Percentiles rank a stretch among this genome's conserved stretches.
Conservation (phyloP, 53 echinoderm and acorn worm species). For the Patiria pectinifera region DNA sequence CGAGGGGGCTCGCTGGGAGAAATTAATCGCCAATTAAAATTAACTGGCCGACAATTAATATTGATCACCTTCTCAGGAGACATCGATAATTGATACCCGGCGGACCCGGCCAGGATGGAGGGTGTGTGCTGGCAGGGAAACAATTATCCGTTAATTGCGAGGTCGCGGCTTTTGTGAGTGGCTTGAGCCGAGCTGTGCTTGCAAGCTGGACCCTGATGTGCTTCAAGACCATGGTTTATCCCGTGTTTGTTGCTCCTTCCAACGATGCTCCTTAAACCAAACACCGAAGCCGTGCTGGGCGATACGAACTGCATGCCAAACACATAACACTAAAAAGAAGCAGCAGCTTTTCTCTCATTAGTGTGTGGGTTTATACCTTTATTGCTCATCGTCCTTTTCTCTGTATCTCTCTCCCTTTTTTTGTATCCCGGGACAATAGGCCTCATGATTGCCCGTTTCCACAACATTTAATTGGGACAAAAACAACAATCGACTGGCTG, state of each 20-base stretch:
- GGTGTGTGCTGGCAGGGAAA: slow-evolving; percentile 43
- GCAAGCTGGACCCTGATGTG: not conserved
- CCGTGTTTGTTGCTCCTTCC: slow-evolving; percentile 35
- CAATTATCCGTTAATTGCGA: slow-evolving; percentile 60
- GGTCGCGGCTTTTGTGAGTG: slow-evolving; percentile 60
- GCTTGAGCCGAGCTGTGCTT: not conserved
- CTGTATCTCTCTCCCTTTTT: not conserved
- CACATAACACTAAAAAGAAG: not conserved
- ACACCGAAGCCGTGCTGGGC: not conserved
- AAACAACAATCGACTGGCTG: slow-evolving; percentile 63
- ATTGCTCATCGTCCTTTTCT: not conserved
- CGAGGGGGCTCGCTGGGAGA: slow-evolving; percentile 39
- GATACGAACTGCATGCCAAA: not conserved
- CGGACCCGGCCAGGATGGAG: slow-evolving; percentile 28
- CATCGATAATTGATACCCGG: slow-evolving; percentile 62
- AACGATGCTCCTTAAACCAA: not conserved
- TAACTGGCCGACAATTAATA: slow-evolving; percentile 66
- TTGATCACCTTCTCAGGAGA: slow-evolving; percentile 64
- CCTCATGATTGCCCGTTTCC: slow-evolving; percentile 66
- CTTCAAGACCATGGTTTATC: slow-evolving; percentile 1
- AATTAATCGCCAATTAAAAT: slow-evolving; percentile 70
- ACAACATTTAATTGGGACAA: slow-evolving; percentile 71
- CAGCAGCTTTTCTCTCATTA: slow-evolving; percentile 41
- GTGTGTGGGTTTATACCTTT: slow-evolving; percentile 7
- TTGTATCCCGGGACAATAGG: slow-evolving; percentile 5